A percentile compares a stretch with the other conserved stretches of the same genome.
Conservation (phyloP, 2,888 invertebrate genomes). For the Therioaphis trifolii region DNA sequence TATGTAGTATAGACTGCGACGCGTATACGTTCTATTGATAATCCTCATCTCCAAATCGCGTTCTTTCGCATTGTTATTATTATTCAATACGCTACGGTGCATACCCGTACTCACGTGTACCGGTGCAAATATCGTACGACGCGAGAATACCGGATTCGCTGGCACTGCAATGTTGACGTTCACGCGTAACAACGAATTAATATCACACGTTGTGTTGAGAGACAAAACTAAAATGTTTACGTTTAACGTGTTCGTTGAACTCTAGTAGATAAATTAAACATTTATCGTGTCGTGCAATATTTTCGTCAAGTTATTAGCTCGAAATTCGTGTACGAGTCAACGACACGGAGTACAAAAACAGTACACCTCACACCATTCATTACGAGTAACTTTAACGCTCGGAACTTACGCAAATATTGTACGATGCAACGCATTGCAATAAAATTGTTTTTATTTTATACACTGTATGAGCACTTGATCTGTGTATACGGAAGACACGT, state of each 20-base stretch:
- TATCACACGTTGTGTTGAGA: neutral
- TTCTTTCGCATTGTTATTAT: neutral
- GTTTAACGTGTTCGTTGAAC: neutral
- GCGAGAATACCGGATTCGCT: neutral
- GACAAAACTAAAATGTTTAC: constrained; percentile 4
- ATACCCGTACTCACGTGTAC: no score
- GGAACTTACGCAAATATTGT: neutral
- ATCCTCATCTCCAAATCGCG: neutral
- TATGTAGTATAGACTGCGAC: neutral
- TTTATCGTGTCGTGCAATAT: no score
- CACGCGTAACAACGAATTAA: neutral
- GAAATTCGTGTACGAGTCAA: no score
- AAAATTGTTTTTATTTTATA: neutral
- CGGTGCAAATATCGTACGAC: neutral
- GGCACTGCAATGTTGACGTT: no score
- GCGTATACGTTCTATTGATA: neutral
- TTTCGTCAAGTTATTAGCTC: no score
- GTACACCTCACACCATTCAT: neutral
- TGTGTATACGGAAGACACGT: no score
- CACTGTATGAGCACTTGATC: no score
- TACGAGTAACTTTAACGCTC: constrained; percentile 54
- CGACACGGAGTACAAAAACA: no score
- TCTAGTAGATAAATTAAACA: no score
- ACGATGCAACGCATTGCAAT: neutral
- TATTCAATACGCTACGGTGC: neutral